Evolutionary conservation across 2,797 vertebrate genomes (phyloP).

Genomic region (Acrocephalus scirpaceus): DNA sequence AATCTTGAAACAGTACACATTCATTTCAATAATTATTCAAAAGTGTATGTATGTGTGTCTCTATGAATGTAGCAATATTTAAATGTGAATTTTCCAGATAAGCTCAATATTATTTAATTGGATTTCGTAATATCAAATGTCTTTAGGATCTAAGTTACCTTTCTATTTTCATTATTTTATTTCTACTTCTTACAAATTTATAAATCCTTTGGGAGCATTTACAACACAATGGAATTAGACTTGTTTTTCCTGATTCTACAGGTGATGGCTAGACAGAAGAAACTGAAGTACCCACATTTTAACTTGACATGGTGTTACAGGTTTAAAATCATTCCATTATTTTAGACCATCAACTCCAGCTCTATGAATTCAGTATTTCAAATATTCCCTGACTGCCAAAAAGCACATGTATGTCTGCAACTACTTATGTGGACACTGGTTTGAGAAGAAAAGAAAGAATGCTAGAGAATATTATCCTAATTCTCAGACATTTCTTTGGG

Average conservation of each 20-base stretch:
- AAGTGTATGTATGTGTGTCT: background rate
- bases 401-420: rapidly evolving
- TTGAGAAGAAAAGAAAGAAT: background rate
- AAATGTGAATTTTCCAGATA: background rate
- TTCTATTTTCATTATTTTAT: background rate
- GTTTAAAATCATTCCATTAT: background rate
- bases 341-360: background rate
- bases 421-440: rapidly evolving
- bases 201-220: background rate
- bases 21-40: background rate
- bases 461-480: background rate
- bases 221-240: background rate
- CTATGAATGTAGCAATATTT: background rate
- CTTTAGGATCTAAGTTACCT: background rate
- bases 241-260: background rate
- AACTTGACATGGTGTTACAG: background rate
- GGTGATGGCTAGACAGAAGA: background rate
- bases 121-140: background rate
- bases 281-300: background rate
- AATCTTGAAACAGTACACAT: background rate
- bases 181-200: background rate
- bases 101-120: background rate
- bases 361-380: background rate
- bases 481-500: background rate
- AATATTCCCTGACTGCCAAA: background rate